A percentile compares a stretch with the other conserved stretches of the same genome.
phyloP scores from a whole-genome alignment of 2,113 vertebrate genomes.

The Oreochromis tanganicae region DNA sequence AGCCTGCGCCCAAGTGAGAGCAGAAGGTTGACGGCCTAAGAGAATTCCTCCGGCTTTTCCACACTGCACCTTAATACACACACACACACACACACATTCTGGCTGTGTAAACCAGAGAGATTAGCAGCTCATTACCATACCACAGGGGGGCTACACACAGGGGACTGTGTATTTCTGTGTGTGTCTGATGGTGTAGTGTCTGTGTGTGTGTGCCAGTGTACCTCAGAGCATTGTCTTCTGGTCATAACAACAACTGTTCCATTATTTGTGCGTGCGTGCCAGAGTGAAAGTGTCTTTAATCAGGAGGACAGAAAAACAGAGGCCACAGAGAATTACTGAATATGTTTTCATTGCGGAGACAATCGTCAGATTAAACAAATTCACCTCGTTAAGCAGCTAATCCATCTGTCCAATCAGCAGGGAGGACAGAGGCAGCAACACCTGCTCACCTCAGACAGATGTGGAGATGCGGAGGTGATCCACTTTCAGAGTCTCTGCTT shows the following conservation, averaged over 20 bases:
- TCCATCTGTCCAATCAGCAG: constrained; percentile 55
- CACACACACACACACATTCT: constrained; percentile 35
- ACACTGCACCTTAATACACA: constrained; percentile 44
- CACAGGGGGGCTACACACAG: constrained; percentile 60
- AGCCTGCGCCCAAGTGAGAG: constrained; percentile 66
- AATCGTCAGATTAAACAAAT: constrained; percentile 67
- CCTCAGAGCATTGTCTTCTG: constrained; percentile 64
- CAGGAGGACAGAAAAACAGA: constrained; percentile 45
- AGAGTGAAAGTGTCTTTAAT: constrained; percentile 60
- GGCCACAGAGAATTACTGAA: constrained; percentile 54
- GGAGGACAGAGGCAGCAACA: constrained; percentile 38
- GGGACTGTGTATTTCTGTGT: constrained; percentile 30
- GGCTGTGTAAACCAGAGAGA: constrained; percentile 68
- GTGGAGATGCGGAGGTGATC: constrained; percentile 47
- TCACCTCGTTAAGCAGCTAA: constrained; percentile 58
- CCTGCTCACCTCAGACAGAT: constrained; percentile 61
- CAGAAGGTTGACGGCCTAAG: constrained; percentile 68
- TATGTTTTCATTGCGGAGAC: constrained; percentile 49
- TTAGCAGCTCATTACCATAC: constrained; percentile 74
- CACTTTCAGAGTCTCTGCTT: constrained; percentile 14
- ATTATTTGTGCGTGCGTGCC: constrained; percentile 36
- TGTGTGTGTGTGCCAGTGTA: constrained; percentile 14
- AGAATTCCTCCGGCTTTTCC: constrained; percentile 68
- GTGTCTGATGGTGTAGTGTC: not conserved
- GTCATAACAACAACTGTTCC: constrained; percentile 67